These are phyloP conservation scores for Tromatobia lineatoria DNA, from an alignment of 2,888 invertebrate species.

Conservation along the genomic window DNA sequence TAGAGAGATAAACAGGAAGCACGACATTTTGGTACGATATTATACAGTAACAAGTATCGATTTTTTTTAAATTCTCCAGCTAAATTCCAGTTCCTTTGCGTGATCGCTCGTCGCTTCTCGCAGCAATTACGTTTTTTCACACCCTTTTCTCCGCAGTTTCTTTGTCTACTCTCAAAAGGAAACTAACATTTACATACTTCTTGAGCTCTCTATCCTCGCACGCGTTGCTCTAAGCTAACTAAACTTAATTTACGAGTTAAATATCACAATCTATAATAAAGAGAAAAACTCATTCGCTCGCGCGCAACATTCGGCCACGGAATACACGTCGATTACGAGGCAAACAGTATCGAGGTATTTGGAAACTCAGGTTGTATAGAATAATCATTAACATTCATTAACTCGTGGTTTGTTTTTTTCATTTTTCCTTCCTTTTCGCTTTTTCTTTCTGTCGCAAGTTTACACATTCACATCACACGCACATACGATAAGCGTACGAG, in stretches of 20 bases:
- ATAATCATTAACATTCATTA: slow-evolving; percentile 52
- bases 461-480: slow-evolving; percentile 19
- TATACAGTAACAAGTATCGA: slow-evolving; percentile 61
- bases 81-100: slow-evolving; percentile 30
- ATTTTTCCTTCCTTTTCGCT: slow-evolving; percentile 21
- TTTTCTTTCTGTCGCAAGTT: slow-evolving; percentile 1
- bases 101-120: slow-evolving; percentile 9
- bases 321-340: slow-evolving; percentile 66
- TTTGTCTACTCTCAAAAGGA: slow-evolving; percentile 23
- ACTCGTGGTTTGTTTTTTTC: slow-evolving; percentile 34
- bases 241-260: slow-evolving; percentile 77
- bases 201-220: slow-evolving; percentile 69
- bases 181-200: slow-evolving; percentile 39
- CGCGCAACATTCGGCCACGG: slow-evolving; percentile 55
- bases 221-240: slow-evolving; percentile 72
- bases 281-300: slow-evolving; percentile 68
- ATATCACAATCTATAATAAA: slow-evolving; percentile 84
- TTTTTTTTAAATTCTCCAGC: slow-evolving; percentile 41
- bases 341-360: slow-evolving; percentile 73
- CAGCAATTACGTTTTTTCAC: slow-evolving; percentile 19
- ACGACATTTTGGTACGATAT: slow-evolving; percentile 60
- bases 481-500: slow-evolving; percentile 49
- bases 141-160: background rate
- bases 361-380: slow-evolving; percentile 70
- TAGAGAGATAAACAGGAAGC: slow-evolving; percentile 63